Base-by-base conservation (phyloP, 1,140 invertebrate species). In the Drosophila nigromelanica region DNA sequence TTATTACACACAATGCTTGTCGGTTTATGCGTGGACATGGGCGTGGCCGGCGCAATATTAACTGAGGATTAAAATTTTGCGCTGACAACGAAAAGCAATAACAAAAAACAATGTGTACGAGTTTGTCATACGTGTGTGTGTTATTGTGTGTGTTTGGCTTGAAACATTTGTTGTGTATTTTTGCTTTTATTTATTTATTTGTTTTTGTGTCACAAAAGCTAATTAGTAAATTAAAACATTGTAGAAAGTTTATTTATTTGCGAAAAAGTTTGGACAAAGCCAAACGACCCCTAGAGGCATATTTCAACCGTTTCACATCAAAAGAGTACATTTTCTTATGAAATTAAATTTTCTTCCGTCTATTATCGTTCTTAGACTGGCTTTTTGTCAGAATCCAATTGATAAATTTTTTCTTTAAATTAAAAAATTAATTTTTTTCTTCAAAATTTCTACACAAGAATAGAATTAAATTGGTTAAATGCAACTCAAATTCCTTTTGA, bases 191-290 rank as follows among this genome's bases (percentile, higher is more conserved):
- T 66, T 71, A 40, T 54, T 66, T 59, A 48, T 39, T 42, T 56
- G 21, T 59, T 63, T 45, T 50, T 58, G 30, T 73, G 14, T 35
- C 39, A 51, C 30, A 27, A 52, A 67, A 68, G 55, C 50, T 69
- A 69, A 62, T 73, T 62, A 73, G 71, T 73, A 69, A 73, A 73
- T 69, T 73, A 62, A 73, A 69, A 73, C 42, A 48, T 11, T 67
- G 11, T 45, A 30, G 14, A 37, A 24, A 30, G 59, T 59, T 72
- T 33, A 60, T 52, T 47, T 66, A 50, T 35, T 63, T 60, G 40
- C 24, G 14, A 2, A 47, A 47, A 27, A 51, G 8, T 50, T 63
- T 52, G 24, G 43, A n/a, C 24, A 51, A 59, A 15, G 27, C n/a
- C 18, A 50, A 30, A 35, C 10, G 15, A 24, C 1, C 24, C 14